Conservation (phyloP, 2,797 vertebrate genomes). For the Thunnus albacares region DNA sequence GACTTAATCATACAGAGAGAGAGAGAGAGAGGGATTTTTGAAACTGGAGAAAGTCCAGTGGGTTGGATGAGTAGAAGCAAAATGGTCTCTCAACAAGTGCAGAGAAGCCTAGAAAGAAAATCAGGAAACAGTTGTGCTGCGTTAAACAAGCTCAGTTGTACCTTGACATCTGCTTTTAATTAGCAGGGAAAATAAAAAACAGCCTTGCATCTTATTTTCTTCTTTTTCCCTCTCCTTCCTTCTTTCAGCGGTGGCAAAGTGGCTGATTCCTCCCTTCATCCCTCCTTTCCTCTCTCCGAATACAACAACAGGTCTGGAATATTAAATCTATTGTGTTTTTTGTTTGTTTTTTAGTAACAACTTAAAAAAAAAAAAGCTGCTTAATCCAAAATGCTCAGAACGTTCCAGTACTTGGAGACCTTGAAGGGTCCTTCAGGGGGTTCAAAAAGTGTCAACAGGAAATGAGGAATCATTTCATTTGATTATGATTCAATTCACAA, state of each 20-base stretch:
- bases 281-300: not conserved
- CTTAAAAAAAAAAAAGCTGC: not conserved
- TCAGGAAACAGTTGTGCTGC: conserved; percentile 63
- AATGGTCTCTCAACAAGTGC: conserved; percentile 66
- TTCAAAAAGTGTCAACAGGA: not conserved
- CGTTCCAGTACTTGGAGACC: not conserved
- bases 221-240: conserved; percentile 13
- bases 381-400: not conserved
- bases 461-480: conserved; percentile 13
- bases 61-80: conserved; percentile 57
- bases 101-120: conserved; percentile 55
- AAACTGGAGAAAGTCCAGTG: conserved; percentile 64
- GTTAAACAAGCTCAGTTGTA: conserved; percentile 66
- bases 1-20: conserved; percentile 47
- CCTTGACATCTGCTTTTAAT: conserved; percentile 77
- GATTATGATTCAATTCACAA: not conserved
- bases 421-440: conserved; percentile 5
- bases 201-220: conserved; percentile 40
- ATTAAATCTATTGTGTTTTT: not conserved
- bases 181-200: conserved; percentile 54
- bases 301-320: conserved; percentile 1
- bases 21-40: conserved; percentile 20
- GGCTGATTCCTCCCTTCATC: conserved; percentile 24
- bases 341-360: not conserved
- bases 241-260: conserved; percentile 28